phyloP scores from a whole-genome alignment of 2,797 vertebrate species.

The Sternotherus odoratus region DNA sequence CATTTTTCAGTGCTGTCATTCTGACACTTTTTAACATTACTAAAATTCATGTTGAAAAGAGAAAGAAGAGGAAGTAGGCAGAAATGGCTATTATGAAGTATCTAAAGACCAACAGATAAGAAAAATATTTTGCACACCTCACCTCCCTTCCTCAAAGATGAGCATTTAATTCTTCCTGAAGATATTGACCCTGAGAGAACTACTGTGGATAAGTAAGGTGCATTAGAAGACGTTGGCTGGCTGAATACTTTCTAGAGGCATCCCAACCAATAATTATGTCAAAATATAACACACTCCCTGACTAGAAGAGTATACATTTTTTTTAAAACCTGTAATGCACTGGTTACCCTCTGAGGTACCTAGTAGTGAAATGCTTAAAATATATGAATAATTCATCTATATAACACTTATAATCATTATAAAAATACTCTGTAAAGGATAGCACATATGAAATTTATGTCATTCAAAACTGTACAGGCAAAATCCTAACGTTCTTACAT shows the following conservation, averaged over 20 bases:
- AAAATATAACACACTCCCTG: neutral
- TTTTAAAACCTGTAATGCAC: neutral
- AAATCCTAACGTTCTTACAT: neutral
- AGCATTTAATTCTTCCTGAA: neutral
- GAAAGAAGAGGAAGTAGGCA: neutral
- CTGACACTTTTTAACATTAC: neutral
- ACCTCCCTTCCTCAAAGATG: neutral
- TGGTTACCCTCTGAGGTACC: neutral
- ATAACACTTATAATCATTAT: neutral
- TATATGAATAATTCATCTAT: neutral
- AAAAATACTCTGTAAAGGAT: neutral
- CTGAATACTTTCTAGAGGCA: neutral
- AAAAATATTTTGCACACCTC: neutral
- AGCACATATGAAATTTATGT: neutral
- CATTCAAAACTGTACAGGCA: neutral
- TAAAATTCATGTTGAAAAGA: slow-evolving; percentile 2
- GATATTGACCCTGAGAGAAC: neutral
- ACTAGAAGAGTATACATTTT: neutral
- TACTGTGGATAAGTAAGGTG: neutral
- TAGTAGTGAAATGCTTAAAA: neutral
- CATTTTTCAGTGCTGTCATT: neutral
- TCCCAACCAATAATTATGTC: neutral
- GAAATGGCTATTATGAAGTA: neutral
- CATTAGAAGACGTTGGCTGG: neutral
- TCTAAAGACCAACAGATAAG: neutral